Base-by-base conservation (phyloP, 2,888 invertebrate species). In the Teinopalpus imperialis region DNA sequence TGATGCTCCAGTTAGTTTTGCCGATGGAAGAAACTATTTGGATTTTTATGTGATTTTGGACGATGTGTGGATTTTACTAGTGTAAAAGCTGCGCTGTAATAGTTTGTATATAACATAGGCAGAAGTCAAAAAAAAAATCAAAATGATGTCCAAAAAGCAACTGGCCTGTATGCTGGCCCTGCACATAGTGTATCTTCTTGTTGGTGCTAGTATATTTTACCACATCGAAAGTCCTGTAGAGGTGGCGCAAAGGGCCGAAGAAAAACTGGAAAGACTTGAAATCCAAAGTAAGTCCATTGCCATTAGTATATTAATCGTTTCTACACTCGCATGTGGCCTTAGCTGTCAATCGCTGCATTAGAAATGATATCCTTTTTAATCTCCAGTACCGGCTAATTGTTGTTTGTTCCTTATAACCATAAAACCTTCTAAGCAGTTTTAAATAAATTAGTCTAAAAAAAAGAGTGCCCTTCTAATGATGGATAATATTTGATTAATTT, bases 131-230 rank as follows among this genome's bases (percentile, higher is more conserved):
- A 34, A 53, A 53, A 66, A 73, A 68, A 67, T 76, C 82, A 90
- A 90, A 79, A 91, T 90, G 90, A 95, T 95, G 95, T 93, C 94
- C 74, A 94, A 93, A 72, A 94, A 92, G 90, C 94, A 95, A 86
- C 92, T 94, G 90, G 90, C 94, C 54, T 92, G 93, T 57, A 90
- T 95, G 81, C 88, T 94, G 59, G 90, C 93, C 58, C 90, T 95
- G 60, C 95, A 95, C 68, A 90, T 95, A 48, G 91, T 92, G 48
- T 95, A 95, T 70, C 81, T 95, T 56, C 82, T 95, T 61, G 90
- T 96, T 48, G 97, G 96, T 5, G 96, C 96, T n/a, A 93, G 92
- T 52, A 93, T 96, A 59, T 97, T 96, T 77, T 94, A 95, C 81
- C 92, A 93, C 66, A 93, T 96, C 59, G 96, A 97, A 82, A 92